Base-by-base conservation (phyloP, 2,888 invertebrate genomes). In the Torymus aiolomorphi region DNA sequence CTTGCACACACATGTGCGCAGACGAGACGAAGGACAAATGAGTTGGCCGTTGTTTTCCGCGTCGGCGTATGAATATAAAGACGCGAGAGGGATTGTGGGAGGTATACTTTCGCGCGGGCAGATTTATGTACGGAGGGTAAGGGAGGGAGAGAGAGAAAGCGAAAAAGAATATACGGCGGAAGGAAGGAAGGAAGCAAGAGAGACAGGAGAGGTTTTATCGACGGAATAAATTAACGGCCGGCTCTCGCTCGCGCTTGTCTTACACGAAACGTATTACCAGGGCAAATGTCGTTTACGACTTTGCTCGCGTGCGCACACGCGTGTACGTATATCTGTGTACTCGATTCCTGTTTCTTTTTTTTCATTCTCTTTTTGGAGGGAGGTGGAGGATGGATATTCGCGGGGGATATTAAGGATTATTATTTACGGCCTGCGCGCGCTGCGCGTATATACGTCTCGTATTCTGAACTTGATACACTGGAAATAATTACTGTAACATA, bases 151-250 rank as follows among this genome's bases (percentile, higher is more conserved):
- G 62, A 69, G 59, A 63, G 24, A 31, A 56, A 31, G n/a, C 11
- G 24, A 42, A 42, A 51, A 51, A 13, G 71, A 61, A n/a, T 62
- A 12, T n/a, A 31, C 11, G 20, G 63, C 10, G 54, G 61, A 52
- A 65, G 31, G 65, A 20, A 24, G 18, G 52, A 24, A 52, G 54
- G 10, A 49, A 51, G 13, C 14, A 11, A 20, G 13, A n/a, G n/a
- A 56, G 57, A 56, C 42, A 12, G 56, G 56, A 59, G 66, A 70
- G 61, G 80, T 61, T 78, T 82, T 82, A 80, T 82, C 80, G 76
- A 52, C 24, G 52, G 78, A 82, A 82, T 82, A 82, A 82, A 82
- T 82, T 82, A 80, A 67, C 77, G 65, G 52, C 57, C 16, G 31
- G 51, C 67, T 56, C 52, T 20, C 24, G 49, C 78, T n/a, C 61